Evolutionary conservation across 2,797 vertebrate genomes (phyloP).

Genomic region (Molossus alvarezi): DNA sequence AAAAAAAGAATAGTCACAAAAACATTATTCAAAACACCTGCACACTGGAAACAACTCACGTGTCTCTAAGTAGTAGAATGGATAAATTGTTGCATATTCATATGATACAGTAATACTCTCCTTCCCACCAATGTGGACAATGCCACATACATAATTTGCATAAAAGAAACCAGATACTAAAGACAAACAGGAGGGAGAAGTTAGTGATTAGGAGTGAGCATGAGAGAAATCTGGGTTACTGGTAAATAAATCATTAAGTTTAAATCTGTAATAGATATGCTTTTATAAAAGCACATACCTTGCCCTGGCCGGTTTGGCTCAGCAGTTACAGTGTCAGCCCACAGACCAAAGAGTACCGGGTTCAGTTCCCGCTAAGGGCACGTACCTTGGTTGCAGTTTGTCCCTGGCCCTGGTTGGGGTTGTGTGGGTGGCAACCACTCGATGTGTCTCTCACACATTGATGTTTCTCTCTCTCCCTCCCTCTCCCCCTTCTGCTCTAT

Average conservation of each 20-base stretch:
- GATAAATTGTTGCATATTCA: neutral
- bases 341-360: too few relatives aligned
- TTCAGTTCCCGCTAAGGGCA: too few relatives aligned
- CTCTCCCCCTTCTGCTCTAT: too few relatives aligned
- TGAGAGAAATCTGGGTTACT: neutral
- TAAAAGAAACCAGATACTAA: neutral
- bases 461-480: too few relatives aligned
- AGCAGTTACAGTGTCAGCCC: too few relatives aligned
- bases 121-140: neutral
- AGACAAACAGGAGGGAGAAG: neutral
- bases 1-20: neutral
- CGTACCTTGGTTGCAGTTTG: too few relatives aligned
- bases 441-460: too few relatives aligned
- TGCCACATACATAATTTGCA: neutral
- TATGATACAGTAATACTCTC: neutral
- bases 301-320: too few relatives aligned
- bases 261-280: neutral
- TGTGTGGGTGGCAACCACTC: too few relatives aligned
- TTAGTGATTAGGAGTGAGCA: neutral
- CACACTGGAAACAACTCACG: neutral
- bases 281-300: neutral
- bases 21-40: neutral
- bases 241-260: neutral
- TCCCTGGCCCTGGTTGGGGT: too few relatives aligned
- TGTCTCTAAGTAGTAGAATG: neutral